Base-by-base conservation (phyloP, 2,888 invertebrate species). In the Ophion ellenae region DNA sequence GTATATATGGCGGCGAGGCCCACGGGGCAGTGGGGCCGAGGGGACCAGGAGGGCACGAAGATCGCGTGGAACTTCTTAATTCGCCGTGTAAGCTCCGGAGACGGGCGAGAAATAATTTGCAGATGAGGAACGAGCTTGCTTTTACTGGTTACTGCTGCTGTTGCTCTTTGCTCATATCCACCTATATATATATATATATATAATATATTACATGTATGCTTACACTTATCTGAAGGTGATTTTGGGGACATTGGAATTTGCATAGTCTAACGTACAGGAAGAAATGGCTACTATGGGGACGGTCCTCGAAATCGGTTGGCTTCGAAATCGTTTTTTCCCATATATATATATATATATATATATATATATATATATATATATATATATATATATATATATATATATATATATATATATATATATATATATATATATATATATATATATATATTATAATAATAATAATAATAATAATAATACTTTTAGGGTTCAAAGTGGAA, bases 91-190 rank as follows among this genome's bases (percentile, higher is more conserved):
- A 77, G 83, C 81, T 77, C 76, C 59, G 40, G 76, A 75, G 81
- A 83, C 81, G 76, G 81, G 86, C 82, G 87, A 84, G 87, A 85
- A 85, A 88, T 87, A 88, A 88, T 87, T 87, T 85, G 87, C 83
- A 67, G 83, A 82, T 82, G 85, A 85, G 85, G 80, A 70, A 78
- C 83, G 86, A 74, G 71, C 76, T 69, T 79, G 81, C 78, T 71
- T 45, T 79, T 36, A 20, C 81, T 53, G 75, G 84, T 74, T 81
- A 83, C 80, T 64, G 67, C 69, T 64, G 78, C 76, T 61, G 47
- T 64, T 73, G 32, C 69, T 81, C 74, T 82, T 70, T 78, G 11
- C 75, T 64, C 32, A 47, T 78, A 81, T 61, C 69, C 77, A 53
- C 36, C 40, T 69, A 45, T 67, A 66, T 73, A 57, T 40, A 47